Base-by-base conservation (phyloP, 2,113 vertebrate genomes). In the Taxidea taxus region DNA sequence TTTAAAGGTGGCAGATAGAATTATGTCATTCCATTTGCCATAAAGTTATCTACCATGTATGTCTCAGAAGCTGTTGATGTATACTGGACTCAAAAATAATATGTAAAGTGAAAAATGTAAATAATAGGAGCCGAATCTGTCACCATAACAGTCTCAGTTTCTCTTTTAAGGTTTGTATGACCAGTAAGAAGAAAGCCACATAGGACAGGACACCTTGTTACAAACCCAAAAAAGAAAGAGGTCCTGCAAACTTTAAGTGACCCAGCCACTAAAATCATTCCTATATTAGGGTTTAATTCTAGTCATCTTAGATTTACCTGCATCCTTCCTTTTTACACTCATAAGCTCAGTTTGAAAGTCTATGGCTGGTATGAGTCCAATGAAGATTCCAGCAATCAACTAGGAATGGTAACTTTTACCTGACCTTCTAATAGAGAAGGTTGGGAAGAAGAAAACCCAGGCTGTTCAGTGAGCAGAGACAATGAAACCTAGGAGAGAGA, bases 191-290 rank as follows among this genome's bases (percentile, higher is more conserved):
- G 23, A 75, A 91, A 75, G 20, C 3, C 44, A 21, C 6, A 0
- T 31, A 29, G 15, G 18, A 37, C 31, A 60, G 58, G 13, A 84
- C 84, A 49, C 70, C 56, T 47, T 64, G 39, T 18, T 87, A 90
- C 31, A 64, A 95, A 95, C 21, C 20, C 39, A 87, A 54, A 89
- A 66, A 13, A 34, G 44, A 82, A 39, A 62, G 20, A 70, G 37
- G 39, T 60, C 66, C 2, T 47, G 4, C 64, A 88, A 82, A 85
- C 13, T 92, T 92, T 42, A 29, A 29, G 13, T 70, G 62, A 90
- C 23, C 20, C 44, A 58, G 87, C 44, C 25, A 74, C 72, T 87
- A 64, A 83, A 91, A 60, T 92, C 7, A 83, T 97, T 90, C 94
- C 80, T 70, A 23, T 77, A 56, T 60, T 75, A 72, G 62, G 25